A percentile compares a stretch with the other conserved stretches of the same genome.
phyloP scores from a whole-genome alignment of 2,888 invertebrate genomes.

The Polydrusus cervinus region DNA sequence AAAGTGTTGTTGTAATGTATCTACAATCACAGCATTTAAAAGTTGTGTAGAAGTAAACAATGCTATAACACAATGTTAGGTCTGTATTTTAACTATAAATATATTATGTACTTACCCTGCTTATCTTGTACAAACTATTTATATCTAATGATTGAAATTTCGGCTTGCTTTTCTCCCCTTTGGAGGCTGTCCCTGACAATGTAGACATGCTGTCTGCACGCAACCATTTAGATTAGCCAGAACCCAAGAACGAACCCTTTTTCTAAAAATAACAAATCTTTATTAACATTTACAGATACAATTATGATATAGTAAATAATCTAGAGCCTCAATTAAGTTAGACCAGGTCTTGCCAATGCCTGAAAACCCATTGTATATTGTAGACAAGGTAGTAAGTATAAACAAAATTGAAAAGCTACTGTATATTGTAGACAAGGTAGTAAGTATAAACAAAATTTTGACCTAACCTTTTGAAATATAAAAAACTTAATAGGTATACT shows the following conservation, averaged over 20 bases:
- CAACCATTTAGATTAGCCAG: slow-evolving; percentile 89
- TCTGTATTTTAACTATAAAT: too few species aligned
- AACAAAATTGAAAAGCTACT: too few species aligned
- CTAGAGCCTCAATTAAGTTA: too few species aligned
- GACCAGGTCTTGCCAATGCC: too few species aligned
- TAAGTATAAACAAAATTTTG: too few species aligned
- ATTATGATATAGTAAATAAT: background rate
- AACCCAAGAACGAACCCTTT: slow-evolving; percentile 86
- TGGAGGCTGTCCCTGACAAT: slow-evolving; percentile 91
- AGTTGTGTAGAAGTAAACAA: background rate
- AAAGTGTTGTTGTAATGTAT: too few species aligned
- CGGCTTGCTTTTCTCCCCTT: slow-evolving; percentile 92
- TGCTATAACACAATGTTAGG: background rate
- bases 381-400: too few species aligned
- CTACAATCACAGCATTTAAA: background rate
- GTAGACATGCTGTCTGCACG: slow-evolving; percentile 97
- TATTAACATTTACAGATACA: slow-evolving; percentile 25
- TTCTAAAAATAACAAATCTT: slow-evolving; percentile 68
- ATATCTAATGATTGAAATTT: slow-evolving; percentile 98
- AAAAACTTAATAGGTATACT: too few species aligned
- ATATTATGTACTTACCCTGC: slow-evolving; percentile 78
- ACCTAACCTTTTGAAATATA: too few species aligned
- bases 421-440: too few species aligned
- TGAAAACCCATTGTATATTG: too few species aligned
- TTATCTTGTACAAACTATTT: slow-evolving; percentile 95